These are phyloP conservation scores for Noctuana brunneofusca DNA, from an alignment of 2,888 invertebrate genomes.

Conservation along the genomic window DNA sequence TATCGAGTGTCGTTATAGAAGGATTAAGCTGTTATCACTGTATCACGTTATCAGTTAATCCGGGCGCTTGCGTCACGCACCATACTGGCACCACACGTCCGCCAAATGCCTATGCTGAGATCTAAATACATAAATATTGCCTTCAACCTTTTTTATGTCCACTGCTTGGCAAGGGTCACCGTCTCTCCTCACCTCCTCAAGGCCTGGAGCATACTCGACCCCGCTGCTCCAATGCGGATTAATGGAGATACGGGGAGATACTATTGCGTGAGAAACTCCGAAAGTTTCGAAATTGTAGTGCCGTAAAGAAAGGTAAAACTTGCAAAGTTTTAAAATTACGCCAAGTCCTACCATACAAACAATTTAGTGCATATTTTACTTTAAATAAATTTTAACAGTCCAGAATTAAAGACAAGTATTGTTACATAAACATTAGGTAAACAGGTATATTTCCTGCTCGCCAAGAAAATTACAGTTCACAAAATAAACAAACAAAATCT, in stretches of 20 bases:
- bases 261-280: no score
- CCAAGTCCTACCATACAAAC: no score
- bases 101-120: not conserved
- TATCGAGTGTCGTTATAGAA: constrained; percentile 26
- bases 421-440: not conserved
- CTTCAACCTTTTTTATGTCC: no score
- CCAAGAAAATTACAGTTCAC: not conserved
- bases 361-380: no score
- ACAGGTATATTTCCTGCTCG: not conserved
- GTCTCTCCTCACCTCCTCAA: no score
- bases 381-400: not conserved
- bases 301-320: no score
- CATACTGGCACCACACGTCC: constrained; percentile 8
- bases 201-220: no score
- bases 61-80: constrained; percentile 33
- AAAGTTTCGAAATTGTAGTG: no score
- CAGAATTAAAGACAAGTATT: not conserved
- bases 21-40: constrained; percentile 29
- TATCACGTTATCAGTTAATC: constrained; percentile 56
- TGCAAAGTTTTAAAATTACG: no score
- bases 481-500: constrained; percentile 27
- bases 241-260: no score
- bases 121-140: not conserved
- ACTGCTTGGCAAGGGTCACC: no score
- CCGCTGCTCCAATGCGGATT: no score